Evolutionary conservation across 30 jellyfish, hydroid and myxozoan genomes (phyloP), one percentile per base, ranked within the genome.

Genomic region (Nemopilema nomurai): DNA sequence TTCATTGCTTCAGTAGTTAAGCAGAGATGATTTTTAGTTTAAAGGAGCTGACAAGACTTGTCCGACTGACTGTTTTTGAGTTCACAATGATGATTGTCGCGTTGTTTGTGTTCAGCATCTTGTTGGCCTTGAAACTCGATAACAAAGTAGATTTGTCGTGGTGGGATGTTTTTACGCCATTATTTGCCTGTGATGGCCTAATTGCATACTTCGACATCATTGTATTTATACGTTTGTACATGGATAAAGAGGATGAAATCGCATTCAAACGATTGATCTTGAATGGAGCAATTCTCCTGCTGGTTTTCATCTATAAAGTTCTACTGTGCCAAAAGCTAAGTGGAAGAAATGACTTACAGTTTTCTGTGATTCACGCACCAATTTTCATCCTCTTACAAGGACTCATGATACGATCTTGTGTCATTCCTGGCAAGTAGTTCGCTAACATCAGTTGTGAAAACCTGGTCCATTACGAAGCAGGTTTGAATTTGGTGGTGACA

Each of bases 91-190:
- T 86, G 87, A 74, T 88, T 0, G 62, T 69, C 13, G 83, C 93
- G 8, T 78, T 70, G 21, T 79, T 93, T 57, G 74, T 79, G 1
- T 88, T 89, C 80, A 71, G 97, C 69, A 75, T 93, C 27, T 74
- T 93, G 23, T 91, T 93, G 25, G 97, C 95, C 18, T 41, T 88
- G 73, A 93, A 89, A 84, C 85, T 93, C 18, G 98, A 93, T 49
- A 86, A 80, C 29, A 64, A 18, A 21, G 21, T 89, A 27, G 63
- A 80, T 22, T 23, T 89, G 21, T 82, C 97, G 13, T 93, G 98
- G 98, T 93, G 98, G 98, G 69, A 96, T 20, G 93, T 93, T 18
- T 93, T 93, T 51, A 65, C 80, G 0, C 98, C 98, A 0, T 63
- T 93, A 26, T 93, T 80, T 74, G 97, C 96, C 19, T 93, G 97